Percentiles rank a stretch among this genome's conserved stretches.
Conservation (phyloP, 1,140 invertebrate genomes). For the Melitaea cinxia region DNA sequence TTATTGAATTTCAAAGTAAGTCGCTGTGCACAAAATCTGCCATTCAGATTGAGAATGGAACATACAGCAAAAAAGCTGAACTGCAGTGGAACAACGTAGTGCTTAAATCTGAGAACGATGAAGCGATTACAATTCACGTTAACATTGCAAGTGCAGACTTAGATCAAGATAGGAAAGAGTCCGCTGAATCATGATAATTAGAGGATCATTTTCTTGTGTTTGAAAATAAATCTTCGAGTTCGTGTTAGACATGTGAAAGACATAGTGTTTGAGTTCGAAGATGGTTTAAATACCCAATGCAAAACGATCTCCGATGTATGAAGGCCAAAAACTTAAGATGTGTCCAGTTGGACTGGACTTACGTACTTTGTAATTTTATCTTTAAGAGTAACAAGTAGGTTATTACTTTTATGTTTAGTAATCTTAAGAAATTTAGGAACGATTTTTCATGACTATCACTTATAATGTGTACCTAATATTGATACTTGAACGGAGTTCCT, state of each 20-base stretch:
- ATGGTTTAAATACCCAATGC: constrained; percentile 18
- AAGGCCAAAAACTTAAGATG: constrained; percentile 28
- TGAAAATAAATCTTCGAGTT: constrained; percentile 6
- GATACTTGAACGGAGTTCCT: constrained; percentile 21
- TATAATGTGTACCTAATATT: constrained; percentile 1
- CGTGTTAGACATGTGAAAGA: constrained; percentile 34
- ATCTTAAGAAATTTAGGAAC: background rate
- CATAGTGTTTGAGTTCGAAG: constrained; percentile 12
- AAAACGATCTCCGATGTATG: constrained; percentile 18
- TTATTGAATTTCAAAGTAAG: constrained; percentile 76
- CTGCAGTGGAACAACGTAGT: constrained; percentile 73
- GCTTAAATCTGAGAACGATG: constrained; percentile 70
- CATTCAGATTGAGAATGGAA: constrained; percentile 71
- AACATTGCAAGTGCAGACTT: constrained; percentile 67
- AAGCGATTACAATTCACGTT: constrained; percentile 75
- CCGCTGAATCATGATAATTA: constrained; percentile 45
- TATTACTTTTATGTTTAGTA: constrained; percentile 1
- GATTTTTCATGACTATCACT: background rate
- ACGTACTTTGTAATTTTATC: constrained; percentile 11
- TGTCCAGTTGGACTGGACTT: background rate
- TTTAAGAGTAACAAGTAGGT: too few relatives aligned
- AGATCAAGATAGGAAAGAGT: constrained; percentile 51
- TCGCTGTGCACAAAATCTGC: constrained; percentile 70
- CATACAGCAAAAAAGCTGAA: constrained; percentile 75
- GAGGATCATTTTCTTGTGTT: background rate